Conservation (phyloP, 2,888 invertebrate species). For the Pollenia griseotomentosa region DNA sequence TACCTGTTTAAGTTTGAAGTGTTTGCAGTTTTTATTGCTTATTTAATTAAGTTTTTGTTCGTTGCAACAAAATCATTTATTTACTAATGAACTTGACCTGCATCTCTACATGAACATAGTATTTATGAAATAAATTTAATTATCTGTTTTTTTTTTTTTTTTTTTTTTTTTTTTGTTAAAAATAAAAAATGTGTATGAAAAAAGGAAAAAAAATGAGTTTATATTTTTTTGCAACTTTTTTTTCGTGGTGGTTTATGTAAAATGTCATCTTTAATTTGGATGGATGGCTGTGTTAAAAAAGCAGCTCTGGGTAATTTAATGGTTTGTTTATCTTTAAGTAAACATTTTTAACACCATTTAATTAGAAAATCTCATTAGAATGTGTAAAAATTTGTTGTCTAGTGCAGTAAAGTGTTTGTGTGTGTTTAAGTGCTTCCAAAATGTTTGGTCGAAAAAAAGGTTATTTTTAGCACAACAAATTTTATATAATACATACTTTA, state of each 20-base stretch:
- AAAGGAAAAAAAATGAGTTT: background rate
- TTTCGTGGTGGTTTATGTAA: background rate
- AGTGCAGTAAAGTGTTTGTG: background rate
- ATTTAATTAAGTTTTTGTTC: background rate
- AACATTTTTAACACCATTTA: no score
- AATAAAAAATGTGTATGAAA: background rate
- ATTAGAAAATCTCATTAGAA: slow-evolving; percentile 10
- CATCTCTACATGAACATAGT: slow-evolving; percentile 30
- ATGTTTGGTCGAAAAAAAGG: background rate
- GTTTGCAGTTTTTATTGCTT: slow-evolving; percentile 3
- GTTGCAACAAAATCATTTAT: slow-evolving; percentile 35
- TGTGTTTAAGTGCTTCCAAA: background rate
- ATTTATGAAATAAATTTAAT: slow-evolving; percentile 41
- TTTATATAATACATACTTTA: background rate
- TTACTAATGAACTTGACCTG: slow-evolving; percentile 63
- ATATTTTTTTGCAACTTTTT: background rate
- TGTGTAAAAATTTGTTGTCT: background rate
- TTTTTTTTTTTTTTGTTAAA: slow-evolving; percentile 1
- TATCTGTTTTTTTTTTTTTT: background rate
- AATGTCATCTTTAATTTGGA: slow-evolving; percentile 26
- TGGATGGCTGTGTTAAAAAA: background rate
- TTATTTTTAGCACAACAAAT: background rate
- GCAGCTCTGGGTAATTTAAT: background rate
- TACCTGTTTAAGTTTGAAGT: slow-evolving; percentile 36
- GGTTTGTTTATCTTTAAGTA: background rate